Conservation (phyloP, 2,888 invertebrate species). For the Hypomecis atomaria region DNA sequence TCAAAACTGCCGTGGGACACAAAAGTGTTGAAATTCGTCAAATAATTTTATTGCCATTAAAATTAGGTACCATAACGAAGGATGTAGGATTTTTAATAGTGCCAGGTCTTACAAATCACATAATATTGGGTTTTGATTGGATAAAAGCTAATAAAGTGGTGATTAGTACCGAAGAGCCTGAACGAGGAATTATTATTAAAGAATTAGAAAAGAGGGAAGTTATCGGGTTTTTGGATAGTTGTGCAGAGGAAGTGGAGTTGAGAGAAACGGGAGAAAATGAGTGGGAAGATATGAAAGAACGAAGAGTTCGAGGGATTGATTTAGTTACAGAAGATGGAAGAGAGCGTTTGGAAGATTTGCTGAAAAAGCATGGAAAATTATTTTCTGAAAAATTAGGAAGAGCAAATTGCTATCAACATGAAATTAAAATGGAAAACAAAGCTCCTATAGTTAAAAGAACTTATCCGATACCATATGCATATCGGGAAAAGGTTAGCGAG, state of each 20-base stretch:
- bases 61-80: neutral
- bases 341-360: neutral
- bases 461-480: conserved; percentile 43
- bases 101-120: neutral
- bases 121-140: conserved; percentile 21
- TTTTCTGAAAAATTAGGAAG: conserved; percentile 30
- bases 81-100: conserved; percentile 8
- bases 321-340: no score
- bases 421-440: conserved; percentile 33
- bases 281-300: neutral
- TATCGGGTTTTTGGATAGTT: neutral
- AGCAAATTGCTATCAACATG: conserved; percentile 41
- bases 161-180: neutral
- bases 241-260: neutral
- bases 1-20: neutral
- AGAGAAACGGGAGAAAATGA: neutral
- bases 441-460: conserved; percentile 33
- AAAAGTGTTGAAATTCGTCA: neutral
- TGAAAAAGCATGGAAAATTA: neutral
- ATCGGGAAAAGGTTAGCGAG: conserved; percentile 36
- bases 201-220: neutral
- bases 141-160: neutral
- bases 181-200: neutral
- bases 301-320: neutral
- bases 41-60: conserved; percentile 8